A percentile compares a stretch with the other conserved stretches of the same genome.
Evolutionary conservation across 1,140 invertebrate genomes (phyloP).

Genomic region (Parasteatoda tepidariorum): DNA sequence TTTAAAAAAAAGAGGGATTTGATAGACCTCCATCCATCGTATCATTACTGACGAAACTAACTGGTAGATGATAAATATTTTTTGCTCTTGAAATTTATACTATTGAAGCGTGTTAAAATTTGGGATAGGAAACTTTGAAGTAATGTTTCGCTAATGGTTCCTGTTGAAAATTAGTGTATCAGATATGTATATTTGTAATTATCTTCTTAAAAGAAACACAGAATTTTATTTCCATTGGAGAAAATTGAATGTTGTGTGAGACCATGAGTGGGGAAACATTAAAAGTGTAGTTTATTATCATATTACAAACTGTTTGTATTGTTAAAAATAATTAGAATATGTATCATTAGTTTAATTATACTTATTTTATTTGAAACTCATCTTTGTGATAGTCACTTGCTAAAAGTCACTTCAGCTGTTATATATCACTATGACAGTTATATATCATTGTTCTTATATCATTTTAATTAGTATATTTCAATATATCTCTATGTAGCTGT

Average conservation of each 20-base stretch:
- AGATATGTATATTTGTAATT: conserved; percentile 32
- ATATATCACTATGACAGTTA: conserved; percentile 3
- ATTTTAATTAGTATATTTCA: conserved; percentile 15
- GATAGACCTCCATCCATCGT: no score
- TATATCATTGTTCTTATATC: conserved; percentile 8
- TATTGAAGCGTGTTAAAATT: not conserved
- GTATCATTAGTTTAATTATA: conserved; percentile 23
- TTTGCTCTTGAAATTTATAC: not conserved
- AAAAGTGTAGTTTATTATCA: not conserved
- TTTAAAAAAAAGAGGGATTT: not conserved
- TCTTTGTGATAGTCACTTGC: conserved; percentile 39
- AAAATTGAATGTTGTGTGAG: not conserved
- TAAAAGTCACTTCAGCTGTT: conserved; percentile 24
- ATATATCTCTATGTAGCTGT: not conserved
- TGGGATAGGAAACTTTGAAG: not conserved
- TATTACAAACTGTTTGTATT: conserved; percentile 5
- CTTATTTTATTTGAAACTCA: conserved; percentile 34
- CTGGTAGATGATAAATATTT: not conserved
- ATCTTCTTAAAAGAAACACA: conserved; percentile 16
- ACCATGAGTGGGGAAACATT: conserved; percentile 9
- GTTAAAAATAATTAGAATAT: conserved; percentile 26
- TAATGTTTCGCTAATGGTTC: not conserved
- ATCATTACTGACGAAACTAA: not conserved
- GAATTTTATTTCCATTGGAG: conserved; percentile 33
- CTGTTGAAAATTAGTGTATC: conserved; percentile 4